A percentile compares a stretch with the other conserved stretches of the same genome.
These are phyloP conservation scores for Mus minutoides DNA, from an alignment of 2,797 vertebrate genomes.

Conservation along the genomic window DNA sequence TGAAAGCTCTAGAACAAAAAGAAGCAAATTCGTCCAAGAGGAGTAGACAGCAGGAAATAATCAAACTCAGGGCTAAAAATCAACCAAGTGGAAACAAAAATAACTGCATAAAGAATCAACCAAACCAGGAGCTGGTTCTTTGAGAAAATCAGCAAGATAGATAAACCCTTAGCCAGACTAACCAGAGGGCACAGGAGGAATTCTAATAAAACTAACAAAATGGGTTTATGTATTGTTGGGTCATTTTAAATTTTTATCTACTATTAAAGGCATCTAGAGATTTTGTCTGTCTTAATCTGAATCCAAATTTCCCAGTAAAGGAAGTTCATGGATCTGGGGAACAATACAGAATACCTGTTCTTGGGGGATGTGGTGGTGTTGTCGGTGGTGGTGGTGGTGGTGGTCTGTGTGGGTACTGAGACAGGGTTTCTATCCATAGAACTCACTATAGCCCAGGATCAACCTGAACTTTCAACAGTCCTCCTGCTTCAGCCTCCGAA, in stretches of 20 bases:
- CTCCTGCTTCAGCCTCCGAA: not conserved
- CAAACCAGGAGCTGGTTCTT: too few species aligned
- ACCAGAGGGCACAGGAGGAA: too few species aligned
- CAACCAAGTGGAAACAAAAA: too few species aligned
- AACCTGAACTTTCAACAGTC: not conserved
- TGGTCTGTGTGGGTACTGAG: not conserved
- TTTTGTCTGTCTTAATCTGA: not conserved
- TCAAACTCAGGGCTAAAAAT: too few species aligned
- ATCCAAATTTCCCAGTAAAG: not conserved
- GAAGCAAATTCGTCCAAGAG: too few species aligned
- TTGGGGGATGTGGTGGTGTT: not conserved
- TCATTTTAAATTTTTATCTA: constrained; percentile 13
- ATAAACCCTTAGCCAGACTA: too few species aligned
- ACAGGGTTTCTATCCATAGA: not conserved
- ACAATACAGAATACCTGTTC: constrained; percentile 4
- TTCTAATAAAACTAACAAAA: constrained; percentile 1
- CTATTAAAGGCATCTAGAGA: not conserved
- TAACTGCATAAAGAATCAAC: too few species aligned
- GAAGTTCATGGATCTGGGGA: not conserved
- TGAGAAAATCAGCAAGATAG: too few species aligned
- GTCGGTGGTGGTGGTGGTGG: not conserved
- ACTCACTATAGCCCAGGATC: not conserved
- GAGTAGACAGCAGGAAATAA: too few species aligned
- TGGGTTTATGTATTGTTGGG: not conserved
- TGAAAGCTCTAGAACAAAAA: too few species aligned